Percentiles rank a stretch among this genome's conserved stretches.
These are phyloP conservation scores for Lasioglossum villosulum DNA, from an alignment of 2,888 invertebrate species.

Conservation along the genomic window DNA sequence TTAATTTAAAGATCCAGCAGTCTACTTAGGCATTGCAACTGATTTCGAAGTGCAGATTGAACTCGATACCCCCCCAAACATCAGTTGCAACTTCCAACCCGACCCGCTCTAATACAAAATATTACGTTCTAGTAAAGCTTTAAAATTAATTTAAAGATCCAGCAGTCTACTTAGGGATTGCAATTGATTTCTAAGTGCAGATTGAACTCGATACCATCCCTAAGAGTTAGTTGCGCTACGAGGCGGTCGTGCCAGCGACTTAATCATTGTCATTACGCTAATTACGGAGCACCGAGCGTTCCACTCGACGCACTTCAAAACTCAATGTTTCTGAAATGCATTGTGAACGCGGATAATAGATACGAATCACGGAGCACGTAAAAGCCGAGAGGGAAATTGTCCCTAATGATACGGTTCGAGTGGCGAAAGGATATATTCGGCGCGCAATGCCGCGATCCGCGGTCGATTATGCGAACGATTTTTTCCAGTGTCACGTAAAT, in stretches of 20 bases:
- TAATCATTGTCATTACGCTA: constrained; percentile 1
- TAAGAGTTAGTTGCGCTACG: background rate
- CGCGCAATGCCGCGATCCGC: background rate
- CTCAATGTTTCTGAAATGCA: background rate
- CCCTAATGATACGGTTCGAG: constrained; percentile 26
- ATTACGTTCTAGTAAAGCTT: too few relatives aligned
- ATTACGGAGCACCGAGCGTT: background rate
- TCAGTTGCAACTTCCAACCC: background rate
- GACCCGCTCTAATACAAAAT: too few relatives aligned
- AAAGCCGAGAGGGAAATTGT: constrained; percentile 11
- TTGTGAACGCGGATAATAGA: constrained; percentile 11
- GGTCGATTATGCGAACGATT: constrained; percentile 30
- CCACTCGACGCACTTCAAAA: background rate
- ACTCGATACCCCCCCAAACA: background rate
- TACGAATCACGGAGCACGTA: constrained; percentile 16
- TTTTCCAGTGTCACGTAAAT: constrained; percentile 26
- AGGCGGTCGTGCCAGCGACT: background rate
- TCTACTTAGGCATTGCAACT: background rate
- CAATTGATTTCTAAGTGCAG: background rate
- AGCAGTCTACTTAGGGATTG: background rate
- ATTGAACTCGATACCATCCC: background rate
- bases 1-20: background rate
- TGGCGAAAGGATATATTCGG: constrained; percentile 6
- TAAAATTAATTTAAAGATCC: background rate
- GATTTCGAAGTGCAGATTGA: background rate